Evolutionary conservation across 2,113 vertebrate genomes (phyloP).

Genomic region (Marmota monax): DNA sequence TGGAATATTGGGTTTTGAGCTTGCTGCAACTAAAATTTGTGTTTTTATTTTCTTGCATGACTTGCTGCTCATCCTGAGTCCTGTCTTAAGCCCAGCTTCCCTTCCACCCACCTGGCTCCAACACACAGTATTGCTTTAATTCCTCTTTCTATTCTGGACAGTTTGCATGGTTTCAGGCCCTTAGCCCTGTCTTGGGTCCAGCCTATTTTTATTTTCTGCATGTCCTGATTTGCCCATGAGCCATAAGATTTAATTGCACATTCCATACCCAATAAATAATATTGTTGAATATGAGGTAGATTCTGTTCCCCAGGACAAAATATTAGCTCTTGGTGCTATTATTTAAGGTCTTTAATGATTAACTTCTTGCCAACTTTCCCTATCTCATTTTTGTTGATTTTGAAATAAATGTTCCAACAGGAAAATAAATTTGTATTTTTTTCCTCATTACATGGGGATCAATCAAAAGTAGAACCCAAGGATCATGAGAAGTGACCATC

Average conservation of each 20-base stretch:
- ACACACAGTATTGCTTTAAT: not conserved
- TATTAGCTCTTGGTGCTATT: not conserved
- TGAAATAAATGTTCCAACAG: conserved; percentile 48
- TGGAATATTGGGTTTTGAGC: not conserved
- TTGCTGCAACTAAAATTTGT: not conserved
- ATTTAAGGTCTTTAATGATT: not conserved
- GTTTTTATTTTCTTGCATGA: not conserved
- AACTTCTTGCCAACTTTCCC: not conserved
- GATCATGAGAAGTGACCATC: not conserved
- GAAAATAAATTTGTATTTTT: conserved; percentile 29
- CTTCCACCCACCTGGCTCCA: not conserved
- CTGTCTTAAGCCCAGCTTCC: not conserved
- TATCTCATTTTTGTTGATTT: not conserved
- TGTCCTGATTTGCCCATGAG: not conserved
- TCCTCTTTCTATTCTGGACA: not conserved
- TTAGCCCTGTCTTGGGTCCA: not conserved
- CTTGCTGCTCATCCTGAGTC: not conserved
- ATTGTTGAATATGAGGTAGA: not conserved
- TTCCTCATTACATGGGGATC: not conserved
- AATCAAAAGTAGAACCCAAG: not conserved
- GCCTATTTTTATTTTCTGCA: not conserved
- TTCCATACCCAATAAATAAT: not conserved
- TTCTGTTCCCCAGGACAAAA: conserved; percentile 36
- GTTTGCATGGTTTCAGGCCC: not conserved
- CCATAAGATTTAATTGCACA: not conserved